phyloP scores from a whole-genome alignment of 2,113 vertebrate genomes.

The Anas platyrhynchos region DNA sequence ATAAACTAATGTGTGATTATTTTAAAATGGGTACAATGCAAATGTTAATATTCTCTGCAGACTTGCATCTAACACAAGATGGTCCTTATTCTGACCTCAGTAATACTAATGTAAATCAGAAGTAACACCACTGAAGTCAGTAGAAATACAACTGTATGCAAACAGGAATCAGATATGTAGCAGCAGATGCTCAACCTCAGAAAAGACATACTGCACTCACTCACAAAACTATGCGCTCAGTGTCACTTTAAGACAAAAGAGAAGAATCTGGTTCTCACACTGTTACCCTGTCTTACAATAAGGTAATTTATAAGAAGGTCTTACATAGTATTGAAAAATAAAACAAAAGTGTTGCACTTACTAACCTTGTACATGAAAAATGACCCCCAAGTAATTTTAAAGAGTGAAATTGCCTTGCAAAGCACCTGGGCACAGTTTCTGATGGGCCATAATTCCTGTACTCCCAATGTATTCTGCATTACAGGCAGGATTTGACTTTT shows the following conservation, averaged over 20 bases:
- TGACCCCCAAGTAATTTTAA: neutral
- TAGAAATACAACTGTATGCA: neutral
- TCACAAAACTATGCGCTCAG: neutral
- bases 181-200: neutral
- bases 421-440: neutral
- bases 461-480: neutral
- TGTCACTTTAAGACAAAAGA: neutral
- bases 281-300: neutral
- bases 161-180: neutral
- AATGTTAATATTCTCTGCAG: neutral
- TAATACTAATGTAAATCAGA: neutral
- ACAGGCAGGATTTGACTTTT: neutral
- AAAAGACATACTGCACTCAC: neutral
- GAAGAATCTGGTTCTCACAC: neutral
- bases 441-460: neutral
- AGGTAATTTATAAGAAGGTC: neutral
- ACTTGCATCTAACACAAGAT: neutral
- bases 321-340: neutral
- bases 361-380: neutral
- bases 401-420: neutral
- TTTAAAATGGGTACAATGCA: neutral
- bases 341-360: neutral
- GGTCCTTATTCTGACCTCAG: neutral
- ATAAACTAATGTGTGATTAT: neutral
- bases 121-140: neutral